Evolutionary conservation across 2,888 invertebrate species (phyloP), one percentile per base, ranked within the genome.

Genomic region (Falcaria lacertinaria): DNA sequence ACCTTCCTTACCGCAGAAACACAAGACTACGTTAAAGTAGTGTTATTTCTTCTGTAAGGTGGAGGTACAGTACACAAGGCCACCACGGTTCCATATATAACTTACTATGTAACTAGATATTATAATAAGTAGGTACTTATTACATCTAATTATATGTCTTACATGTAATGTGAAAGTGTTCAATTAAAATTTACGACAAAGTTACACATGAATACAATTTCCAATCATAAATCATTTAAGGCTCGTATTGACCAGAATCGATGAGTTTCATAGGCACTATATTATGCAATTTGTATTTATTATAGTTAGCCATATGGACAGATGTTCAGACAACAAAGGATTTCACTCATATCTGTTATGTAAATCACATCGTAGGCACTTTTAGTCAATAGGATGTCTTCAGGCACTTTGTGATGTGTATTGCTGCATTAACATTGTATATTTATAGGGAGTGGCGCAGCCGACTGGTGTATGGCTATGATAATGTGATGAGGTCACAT

Each of bases 271-370:
- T n/a, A n/a, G n/a, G n/a, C n/a, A 52, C 54, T 45, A 43, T 47
- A 54, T 79, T 74, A 68, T 60, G 69, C 68, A 80, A 81, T 60
- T 63, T 22, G 37, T 15, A 15, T 19, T 45, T 48, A 50, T 64
- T 63, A 66, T 68, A 66, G 61, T 57, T 57, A 60, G 61, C 53
- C 63, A 57, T 62, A 65, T 74, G 76, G 78, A 82, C 80, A 78
- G 69, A 63, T 71, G 72, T 71, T 74, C 71, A 72, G 72, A 73
- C 77, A 78, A 83, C 79, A 85, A 84, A 80, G 70, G 79, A 82
- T 79, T 83, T 80, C 76, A 66, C 68, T 73, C 50, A 64, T 68
- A 68, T 70, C 64, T 61, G 64, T 82, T 83, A 83, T 77, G 75
- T 80, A 84, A 84, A 76, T 65, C 58, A 50, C 48, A 66, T 68